Conservation (phyloP, 2,797 vertebrate genomes). For the Sebastolobus altivelis region DNA sequence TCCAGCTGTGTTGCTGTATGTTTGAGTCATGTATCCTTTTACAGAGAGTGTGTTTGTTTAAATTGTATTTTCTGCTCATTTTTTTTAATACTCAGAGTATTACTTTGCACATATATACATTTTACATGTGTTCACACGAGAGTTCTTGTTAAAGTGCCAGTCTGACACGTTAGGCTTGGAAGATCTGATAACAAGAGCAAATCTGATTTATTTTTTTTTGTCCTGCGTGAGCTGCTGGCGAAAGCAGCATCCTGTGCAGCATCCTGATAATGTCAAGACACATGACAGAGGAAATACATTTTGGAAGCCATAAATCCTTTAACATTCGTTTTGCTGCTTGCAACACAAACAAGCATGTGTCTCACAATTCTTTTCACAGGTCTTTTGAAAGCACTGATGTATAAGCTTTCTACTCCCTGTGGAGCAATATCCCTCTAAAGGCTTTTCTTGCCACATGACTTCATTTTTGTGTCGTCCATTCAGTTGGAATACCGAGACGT, state of each 20-base stretch:
- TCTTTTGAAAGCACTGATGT: constrained; percentile 49
- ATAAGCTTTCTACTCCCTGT: constrained; percentile 28
- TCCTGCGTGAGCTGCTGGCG: constrained; percentile 1
- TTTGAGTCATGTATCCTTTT: too few relatives aligned
- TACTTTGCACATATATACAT: background rate
- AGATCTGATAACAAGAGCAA: constrained; percentile 34
- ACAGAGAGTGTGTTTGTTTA: background rate
- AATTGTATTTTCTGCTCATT: background rate
- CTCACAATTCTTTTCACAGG: constrained; percentile 41
- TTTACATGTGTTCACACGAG: background rate
- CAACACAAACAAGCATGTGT: constrained; percentile 43
- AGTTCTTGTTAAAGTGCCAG: background rate
- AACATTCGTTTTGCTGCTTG: constrained; percentile 41
- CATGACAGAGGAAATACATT: constrained; percentile 40
- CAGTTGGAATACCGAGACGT: constrained; percentile 34
- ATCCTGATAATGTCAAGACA: constrained; percentile 34
- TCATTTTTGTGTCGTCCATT: constrained; percentile 43
- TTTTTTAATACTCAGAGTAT: background rate
- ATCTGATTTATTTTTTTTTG: constrained; percentile 3
- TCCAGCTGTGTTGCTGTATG: background rate
- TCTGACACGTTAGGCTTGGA: constrained; percentile 1
- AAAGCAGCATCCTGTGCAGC: constrained; percentile 19
- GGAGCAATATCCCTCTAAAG: constrained; percentile 36
- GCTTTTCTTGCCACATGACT: constrained; percentile 40
- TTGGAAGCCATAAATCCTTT: constrained; percentile 45